A percentile compares a stretch with the other conserved stretches of the same genome.
Conservation (phyloP, 2,888 invertebrate species). For the Cerastis leucographa region DNA sequence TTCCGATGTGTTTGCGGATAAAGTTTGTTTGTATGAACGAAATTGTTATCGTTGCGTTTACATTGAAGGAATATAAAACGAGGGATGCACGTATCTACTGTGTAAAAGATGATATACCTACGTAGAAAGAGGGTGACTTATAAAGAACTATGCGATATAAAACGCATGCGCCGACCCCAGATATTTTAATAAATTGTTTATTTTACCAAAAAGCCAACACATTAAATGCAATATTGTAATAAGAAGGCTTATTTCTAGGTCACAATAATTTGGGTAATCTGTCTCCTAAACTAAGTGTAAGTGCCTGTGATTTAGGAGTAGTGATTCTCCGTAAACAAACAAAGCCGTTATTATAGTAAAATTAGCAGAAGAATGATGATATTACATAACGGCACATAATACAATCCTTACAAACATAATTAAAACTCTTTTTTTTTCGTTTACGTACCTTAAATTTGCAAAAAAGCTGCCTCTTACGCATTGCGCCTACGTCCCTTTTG, state of each 20-base stretch:
- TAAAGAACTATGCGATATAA: background rate
- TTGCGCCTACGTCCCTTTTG: background rate
- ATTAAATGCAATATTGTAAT: too few species aligned
- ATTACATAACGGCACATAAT: background rate
- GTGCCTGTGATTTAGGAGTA: too few species aligned
- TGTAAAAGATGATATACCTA: background rate
- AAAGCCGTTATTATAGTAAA: too few species aligned
- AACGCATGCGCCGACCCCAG: too few species aligned
- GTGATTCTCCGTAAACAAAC: too few species aligned
- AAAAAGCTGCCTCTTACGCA: background rate
- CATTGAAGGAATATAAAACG: background rate
- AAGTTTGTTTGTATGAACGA: background rate
- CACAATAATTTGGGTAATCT: too few species aligned
- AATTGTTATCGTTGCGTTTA: background rate
- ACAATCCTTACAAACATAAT: background rate
- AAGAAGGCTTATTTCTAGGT: too few species aligned
- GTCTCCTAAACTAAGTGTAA: too few species aligned
- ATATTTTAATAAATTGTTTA: background rate
- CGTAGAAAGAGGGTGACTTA: background rate
- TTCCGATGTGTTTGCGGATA: constrained; percentile 17
- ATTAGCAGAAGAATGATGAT: background rate
- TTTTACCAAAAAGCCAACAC: too few species aligned
- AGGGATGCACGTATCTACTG: background rate
- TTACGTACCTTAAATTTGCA: background rate
- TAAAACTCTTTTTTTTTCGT: background rate